Conservation (phyloP, 2,113 vertebrate genomes). For the Plestiodon gilberti region DNA sequence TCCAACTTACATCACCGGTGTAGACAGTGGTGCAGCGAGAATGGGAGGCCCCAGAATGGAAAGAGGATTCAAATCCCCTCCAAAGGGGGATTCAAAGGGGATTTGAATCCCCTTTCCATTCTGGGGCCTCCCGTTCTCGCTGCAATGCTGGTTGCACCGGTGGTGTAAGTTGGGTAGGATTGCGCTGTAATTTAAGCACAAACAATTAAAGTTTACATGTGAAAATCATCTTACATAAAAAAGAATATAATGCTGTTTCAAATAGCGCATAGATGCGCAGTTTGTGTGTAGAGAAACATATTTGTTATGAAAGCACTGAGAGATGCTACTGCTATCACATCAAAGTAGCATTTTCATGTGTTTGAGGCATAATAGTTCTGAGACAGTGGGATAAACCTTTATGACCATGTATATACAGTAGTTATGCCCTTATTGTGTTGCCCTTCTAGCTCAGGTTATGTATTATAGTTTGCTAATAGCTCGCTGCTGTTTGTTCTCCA, state of each 20-base stretch:
- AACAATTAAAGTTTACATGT: background rate
- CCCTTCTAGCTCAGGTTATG: conserved; percentile 10
- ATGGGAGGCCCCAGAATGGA: too few species aligned
- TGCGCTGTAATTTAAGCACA: background rate
- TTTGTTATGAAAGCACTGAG: background rate
- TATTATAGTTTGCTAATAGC: conserved; percentile 39
- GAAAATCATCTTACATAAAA: background rate
- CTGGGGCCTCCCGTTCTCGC: too few species aligned
- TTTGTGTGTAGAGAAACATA: background rate
- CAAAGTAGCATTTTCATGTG: fast-evolving
- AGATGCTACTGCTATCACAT: background rate
- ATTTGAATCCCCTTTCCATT: too few species aligned
- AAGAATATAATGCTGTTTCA: fast-evolving
- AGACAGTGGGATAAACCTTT: conserved; percentile 5
- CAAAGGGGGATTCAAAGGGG: too few species aligned
- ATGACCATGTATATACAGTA: background rate
- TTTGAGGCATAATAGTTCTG: background rate
- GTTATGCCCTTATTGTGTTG: background rate
- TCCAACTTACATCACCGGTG: too few species aligned
- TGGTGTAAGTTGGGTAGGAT: too few species aligned
- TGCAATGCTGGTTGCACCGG: too few species aligned
- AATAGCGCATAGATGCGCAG: background rate
- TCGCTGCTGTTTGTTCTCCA: conserved; percentile 51
- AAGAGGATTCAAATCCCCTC: too few species aligned
- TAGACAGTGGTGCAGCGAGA: too few species aligned